Conservation (phyloP, 2,113 vertebrate species). For the Balaeniceps rex region DNA sequence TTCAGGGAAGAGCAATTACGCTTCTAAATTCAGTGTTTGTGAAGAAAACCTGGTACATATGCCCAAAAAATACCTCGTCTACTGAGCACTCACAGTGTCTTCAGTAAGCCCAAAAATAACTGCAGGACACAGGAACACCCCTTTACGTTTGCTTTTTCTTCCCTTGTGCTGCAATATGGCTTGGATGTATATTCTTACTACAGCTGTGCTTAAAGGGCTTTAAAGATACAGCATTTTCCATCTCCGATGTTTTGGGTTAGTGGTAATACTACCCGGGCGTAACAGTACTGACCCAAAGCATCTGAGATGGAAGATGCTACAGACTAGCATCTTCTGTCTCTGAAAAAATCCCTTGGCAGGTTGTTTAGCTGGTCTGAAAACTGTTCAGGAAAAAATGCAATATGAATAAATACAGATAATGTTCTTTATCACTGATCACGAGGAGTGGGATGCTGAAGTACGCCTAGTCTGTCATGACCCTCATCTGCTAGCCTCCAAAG, state of each 20-base stretch:
- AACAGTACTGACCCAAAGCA: background rate
- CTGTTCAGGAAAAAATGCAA: background rate
- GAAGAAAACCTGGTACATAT: background rate
- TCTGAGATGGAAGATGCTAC: background rate
- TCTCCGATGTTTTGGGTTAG: background rate
- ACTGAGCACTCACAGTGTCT: background rate
- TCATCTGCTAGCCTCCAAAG: background rate
- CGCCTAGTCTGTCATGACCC: background rate
- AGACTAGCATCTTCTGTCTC: background rate
- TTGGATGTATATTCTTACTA: background rate
- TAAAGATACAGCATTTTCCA: background rate
- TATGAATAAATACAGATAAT: background rate
- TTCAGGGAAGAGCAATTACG: fast-evolving
- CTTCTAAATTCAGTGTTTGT: background rate
- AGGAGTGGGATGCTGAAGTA: background rate
- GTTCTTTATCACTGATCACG: background rate
- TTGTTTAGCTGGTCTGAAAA: background rate
- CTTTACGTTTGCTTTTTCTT: background rate
- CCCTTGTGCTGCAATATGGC: background rate
- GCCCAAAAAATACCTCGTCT: background rate
- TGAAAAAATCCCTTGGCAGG: background rate
- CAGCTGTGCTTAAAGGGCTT: background rate
- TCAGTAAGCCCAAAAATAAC: background rate
- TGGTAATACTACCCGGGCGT: too few relatives aligned
- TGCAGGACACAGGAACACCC: background rate